Evolutionary conservation across 2,797 vertebrate species (phyloP), one percentile per base, ranked within the genome.

Genomic region (Anguilla anguilla): DNA sequence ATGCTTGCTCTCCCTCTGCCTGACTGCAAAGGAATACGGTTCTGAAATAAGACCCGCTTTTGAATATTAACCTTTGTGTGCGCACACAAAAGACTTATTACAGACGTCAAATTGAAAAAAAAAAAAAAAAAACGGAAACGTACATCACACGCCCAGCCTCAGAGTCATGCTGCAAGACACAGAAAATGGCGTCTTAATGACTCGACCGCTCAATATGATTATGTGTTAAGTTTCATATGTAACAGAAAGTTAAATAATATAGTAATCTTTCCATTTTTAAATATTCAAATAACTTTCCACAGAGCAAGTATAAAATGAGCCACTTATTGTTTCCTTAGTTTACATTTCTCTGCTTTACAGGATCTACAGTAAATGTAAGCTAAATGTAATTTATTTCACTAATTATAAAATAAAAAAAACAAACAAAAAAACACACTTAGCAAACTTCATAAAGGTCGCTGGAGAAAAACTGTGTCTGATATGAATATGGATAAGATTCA

Each of bases 1-100:
- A 91, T 91, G 90, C 90, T 86, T 87, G 81, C 53, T 91, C 93
- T 88, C 87, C 91, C 90, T 91, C 90, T 89, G 91, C 86, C 59
- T 87, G 55, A 91, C 87, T 89, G 46, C 89, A 64, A n/a, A 87
- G 69, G 22, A 84, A 86, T 61, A 74, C 53, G 61, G 51, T 43
- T 74, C 57, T 77, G n/a, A 87, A 86, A 53, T 57, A 35, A 72
- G 88, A 67, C 86, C 85, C 17, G 43, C 85, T 77, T 84, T 61
- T 88, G 83, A 85, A 64, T 59, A 61, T 85, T 5, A 53, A 53
- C 83, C 55, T 81, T 72, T 13, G 17, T 55, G 57, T 25, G 17
- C 9, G 19, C 35, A 31, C 43, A 51, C 77, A 81, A 25, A 46
- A 25, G 22, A 49, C 77, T 81, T 81, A 81, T 81, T 81, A 49